Evolutionary conservation across 1,140 invertebrate genomes (phyloP).

Genomic region (Drosophila nigrodunni): DNA sequence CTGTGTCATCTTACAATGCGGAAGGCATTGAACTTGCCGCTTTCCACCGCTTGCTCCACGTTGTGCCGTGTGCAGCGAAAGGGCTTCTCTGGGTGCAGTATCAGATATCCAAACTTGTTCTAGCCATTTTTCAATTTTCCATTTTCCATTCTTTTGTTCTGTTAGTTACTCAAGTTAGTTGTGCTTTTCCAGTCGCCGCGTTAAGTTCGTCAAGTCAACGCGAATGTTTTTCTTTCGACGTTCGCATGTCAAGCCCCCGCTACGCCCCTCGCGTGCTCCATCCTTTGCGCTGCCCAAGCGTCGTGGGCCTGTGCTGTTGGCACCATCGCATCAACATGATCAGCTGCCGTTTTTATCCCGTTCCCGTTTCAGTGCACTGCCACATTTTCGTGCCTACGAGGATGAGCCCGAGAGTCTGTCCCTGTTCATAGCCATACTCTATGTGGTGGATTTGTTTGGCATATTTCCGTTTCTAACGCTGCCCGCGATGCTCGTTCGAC

Average conservation of each 20-base stretch:
- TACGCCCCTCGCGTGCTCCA: conserved; percentile 65
- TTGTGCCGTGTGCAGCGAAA: conserved; percentile 69
- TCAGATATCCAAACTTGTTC: conserved; percentile 61
- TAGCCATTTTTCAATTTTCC: no score
- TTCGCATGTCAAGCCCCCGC: conserved; percentile 55
- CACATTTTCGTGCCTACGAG: conserved; percentile 70
- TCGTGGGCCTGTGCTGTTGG: conserved; percentile 53
- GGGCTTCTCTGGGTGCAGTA: conserved; percentile 60
- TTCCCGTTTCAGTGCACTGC: conserved; percentile 76
- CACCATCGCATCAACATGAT: conserved; percentile 74
- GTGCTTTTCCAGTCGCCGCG: conserved; percentile 39
- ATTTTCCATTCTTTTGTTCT: not conserved
- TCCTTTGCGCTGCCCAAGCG: conserved; percentile 70
- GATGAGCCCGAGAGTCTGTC: conserved; percentile 80
- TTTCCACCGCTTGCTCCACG: not conserved
- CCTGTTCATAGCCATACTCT: conserved; percentile 89
- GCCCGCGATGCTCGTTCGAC: conserved; percentile 89
- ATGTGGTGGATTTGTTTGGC: conserved; percentile 92
- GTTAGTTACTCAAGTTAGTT: conserved; percentile 54
- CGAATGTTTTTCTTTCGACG: conserved; percentile 74
- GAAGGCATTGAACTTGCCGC: conserved; percentile 69
- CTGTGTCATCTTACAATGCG: conserved; percentile 41
- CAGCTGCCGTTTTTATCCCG: conserved; percentile 77
- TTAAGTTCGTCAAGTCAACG: conserved; percentile 30
- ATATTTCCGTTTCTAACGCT: conserved; percentile 92